Percentiles rank a stretch among this genome's conserved stretches.
Conservation (phyloP, 1,140 invertebrate genomes). For the Papilio glaucus region DNA sequence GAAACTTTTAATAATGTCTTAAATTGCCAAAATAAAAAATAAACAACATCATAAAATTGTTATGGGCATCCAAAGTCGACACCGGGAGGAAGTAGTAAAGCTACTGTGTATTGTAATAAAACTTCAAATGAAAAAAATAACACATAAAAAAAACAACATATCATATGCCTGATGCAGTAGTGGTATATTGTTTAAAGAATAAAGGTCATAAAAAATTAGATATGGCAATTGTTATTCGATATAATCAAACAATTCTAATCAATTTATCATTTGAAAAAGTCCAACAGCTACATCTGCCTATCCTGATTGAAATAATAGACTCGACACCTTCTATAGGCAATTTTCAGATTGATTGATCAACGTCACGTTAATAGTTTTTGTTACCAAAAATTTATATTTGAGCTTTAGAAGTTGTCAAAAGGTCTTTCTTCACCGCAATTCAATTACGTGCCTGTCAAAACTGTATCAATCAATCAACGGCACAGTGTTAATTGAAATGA, state of each 20-base stretch:
- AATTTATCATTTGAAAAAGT: no score
- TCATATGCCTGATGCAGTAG: no score
- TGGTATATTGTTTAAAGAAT: no score
- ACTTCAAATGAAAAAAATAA: constrained; percentile 10
- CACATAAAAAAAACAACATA: neutral
- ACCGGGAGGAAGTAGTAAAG: constrained; percentile 4
- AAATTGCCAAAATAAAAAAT: constrained; percentile 15
- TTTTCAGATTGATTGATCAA: neutral
- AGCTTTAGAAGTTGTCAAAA: neutral
- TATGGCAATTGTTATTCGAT: no score
- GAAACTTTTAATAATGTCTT: constrained; percentile 17
- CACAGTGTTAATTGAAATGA: constrained; percentile 10
- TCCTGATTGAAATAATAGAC: neutral
- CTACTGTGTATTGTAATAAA: constrained; percentile 11
- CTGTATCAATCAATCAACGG: constrained; percentile 17
- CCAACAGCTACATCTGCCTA: neutral
- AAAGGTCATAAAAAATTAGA: no score
- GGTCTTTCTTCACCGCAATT: constrained; percentile 6
- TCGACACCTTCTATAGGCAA: neutral
- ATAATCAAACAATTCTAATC: no score
- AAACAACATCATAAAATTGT: constrained; percentile 21
- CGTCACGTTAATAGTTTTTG: neutral
- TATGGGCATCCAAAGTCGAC: neutral
- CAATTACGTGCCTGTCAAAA: constrained; percentile 20
- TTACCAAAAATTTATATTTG: neutral